These are phyloP conservation scores for Agonopterix heracliana DNA, from an alignment of 2,888 invertebrate species.

Conservation along the genomic window DNA sequence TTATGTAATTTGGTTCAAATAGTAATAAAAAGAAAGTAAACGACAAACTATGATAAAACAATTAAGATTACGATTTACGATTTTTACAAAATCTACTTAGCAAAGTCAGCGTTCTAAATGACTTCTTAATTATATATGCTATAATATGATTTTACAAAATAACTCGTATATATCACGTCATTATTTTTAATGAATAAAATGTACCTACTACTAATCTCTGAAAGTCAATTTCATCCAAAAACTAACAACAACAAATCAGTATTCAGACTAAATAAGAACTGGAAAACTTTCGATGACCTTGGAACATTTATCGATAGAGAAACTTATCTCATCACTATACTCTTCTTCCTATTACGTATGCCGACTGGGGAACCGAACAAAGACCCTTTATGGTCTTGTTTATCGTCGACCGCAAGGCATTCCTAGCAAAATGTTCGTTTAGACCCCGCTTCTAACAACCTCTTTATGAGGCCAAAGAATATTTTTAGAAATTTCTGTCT, in stretches of 20 bases:
- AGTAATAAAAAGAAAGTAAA: too few relatives aligned
- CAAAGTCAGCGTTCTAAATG: too few relatives aligned
- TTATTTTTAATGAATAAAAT: too few relatives aligned
- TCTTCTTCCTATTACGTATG: slow-evolving; percentile 31
- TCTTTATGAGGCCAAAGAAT: neutral
- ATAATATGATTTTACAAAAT: too few relatives aligned
- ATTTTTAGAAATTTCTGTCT: neutral
- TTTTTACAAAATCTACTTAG: too few relatives aligned
- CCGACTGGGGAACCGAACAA: slow-evolving; percentile 35
- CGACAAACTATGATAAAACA: too few relatives aligned
- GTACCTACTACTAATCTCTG: neutral
- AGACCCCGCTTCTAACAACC: slow-evolving; percentile 7
- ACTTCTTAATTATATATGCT: too few relatives aligned
- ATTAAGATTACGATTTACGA: too few relatives aligned
- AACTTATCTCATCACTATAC: slow-evolving; percentile 28
- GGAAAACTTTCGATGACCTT: neutral
- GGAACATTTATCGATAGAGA: slow-evolving; percentile 19
- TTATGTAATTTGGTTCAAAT: too few relatives aligned
- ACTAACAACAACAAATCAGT: neutral
- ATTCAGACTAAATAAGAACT: too few relatives aligned
- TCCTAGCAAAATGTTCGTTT: slow-evolving; percentile 32
- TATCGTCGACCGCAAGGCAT: slow-evolving; percentile 43
- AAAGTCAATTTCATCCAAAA: neutral
- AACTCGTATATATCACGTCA: too few relatives aligned
- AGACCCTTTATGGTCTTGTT: slow-evolving; percentile 46